Evolutionary conservation across 2,888 invertebrate species (phyloP), one percentile per base, ranked within the genome.

Genomic region (Cephus nigrinus): DNA sequence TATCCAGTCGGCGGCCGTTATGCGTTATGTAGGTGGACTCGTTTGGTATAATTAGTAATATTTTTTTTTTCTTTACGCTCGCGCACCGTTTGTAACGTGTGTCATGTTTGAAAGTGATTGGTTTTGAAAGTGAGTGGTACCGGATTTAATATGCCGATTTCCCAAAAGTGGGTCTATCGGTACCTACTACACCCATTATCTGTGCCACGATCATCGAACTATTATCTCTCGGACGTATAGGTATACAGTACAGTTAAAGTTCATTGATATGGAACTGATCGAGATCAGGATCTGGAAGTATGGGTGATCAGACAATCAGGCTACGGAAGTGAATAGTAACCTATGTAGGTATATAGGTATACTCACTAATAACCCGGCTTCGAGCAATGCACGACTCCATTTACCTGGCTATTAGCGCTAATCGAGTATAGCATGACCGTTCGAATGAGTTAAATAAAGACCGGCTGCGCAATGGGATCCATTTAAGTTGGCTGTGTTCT

Each of bases 361-460:
- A 55, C 23, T 55, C 55, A 55, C 55, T 55, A 55, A 55, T 55
- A 55, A 55, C 23, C 55, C 23, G 31, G 33, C 12, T 71, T 71
- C 71, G 31, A 71, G 33, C 12, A 33, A 33, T 32, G 71, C 71
- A 32, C 71, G 71, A 71, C 80, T 84, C 82, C 78, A 83, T 84
- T 86, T 86, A 84, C 79, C 79, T 74, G 81, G 84, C 83, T 84
- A 86, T 87, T 86, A 87, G 82, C 80, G 84, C 79, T 84, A 86
- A 86, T 87, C 88, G 87, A 87, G 87, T 85, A 82, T 82, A 83
- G 84, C 86, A 82, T 84, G 85, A 84, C 85, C 82, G 84, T 86
- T 88, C 81, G 84, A 87, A 86, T 85, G 84, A 86, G 87, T 87
- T 87, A 86, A 88, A 88, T 87, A 85, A 86, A 87, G 85, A 86